Evolutionary conservation across 2,113 vertebrate species (phyloP), one percentile per base, ranked within the genome.

Genomic region (Paedocypris sp.): DNA sequence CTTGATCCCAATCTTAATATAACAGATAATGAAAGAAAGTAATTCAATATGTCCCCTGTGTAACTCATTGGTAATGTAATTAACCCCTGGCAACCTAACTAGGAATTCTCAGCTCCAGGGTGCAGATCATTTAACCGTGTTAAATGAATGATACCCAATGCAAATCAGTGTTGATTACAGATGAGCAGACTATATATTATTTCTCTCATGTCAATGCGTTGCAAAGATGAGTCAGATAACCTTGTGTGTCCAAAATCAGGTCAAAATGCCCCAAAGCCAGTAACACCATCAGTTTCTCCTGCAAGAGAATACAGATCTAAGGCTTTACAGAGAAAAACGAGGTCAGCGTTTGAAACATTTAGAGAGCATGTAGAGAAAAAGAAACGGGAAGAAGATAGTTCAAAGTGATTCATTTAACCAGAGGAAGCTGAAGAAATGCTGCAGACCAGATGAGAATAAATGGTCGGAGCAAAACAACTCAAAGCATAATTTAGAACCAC

Each of bases 41-140:
- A 64, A 71, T 74, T 63, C 60, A 65, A 73, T 70, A 48, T 61
- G 61, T 69, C 68, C 60, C 62, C 38, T 36, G 60, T 64, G 64
- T 58, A 54, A 66, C 65, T 59, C 57, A 73, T 72, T 71, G 75
- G 69, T 70, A 69, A 49, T 64, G 38, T 63, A 73, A 81, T 79
- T 82, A 81, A 82, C 78, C 75, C 75, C 46, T 61, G 1, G 25
- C 71, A 70, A 64, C 69, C 71, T 36, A 43, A 70, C 28, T n/a
- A 28, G 52, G 67, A 66, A 52, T 46, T 32, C 51, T 54, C 39
- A 47, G 71, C 68, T 67, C 48, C n/a, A 46, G 59, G 51, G 29
- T 51, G 59, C 41, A 50, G 48, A 67, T 70, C 49, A 38, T 62
- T 47, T 74, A 74, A 74, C 75, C 73, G 60, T 63, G 56, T 23